phyloP scores from a whole-genome alignment of 1,140 invertebrate genomes.

The Diorhabda elongata region DNA sequence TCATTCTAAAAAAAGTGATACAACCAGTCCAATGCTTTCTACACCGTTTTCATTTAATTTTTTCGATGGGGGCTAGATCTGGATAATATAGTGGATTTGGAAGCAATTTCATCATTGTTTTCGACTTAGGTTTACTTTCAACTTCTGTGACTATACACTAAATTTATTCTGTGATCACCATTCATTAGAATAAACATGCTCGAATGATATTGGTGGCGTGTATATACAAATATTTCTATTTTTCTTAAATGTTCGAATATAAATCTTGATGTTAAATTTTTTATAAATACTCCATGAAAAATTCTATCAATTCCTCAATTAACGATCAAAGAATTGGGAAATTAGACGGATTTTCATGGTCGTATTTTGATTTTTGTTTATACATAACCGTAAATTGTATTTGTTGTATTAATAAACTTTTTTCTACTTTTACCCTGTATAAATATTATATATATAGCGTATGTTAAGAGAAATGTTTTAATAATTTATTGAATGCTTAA shows the following conservation, averaged over 20 bases:
- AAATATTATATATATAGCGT: conserved; percentile 25
- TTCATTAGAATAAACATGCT: conserved; percentile 23
- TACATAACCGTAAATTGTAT: conserved; percentile 9
- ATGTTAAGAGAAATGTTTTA: conserved; percentile 29
- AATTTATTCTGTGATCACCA: conserved; percentile 28
- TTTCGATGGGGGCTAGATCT: too few species aligned
- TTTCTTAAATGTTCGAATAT: conserved; percentile 23
- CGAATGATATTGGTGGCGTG: conserved; percentile 27
- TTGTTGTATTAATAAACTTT: conserved; percentile 15
- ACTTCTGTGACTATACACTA: too few species aligned
- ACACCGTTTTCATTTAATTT: too few species aligned
- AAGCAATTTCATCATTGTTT: too few species aligned
- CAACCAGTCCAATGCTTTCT: too few species aligned
- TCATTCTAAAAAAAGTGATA: too few species aligned
- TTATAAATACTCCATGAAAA: not conserved
- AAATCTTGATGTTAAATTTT: conserved; percentile 26
- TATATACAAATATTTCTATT: conserved; percentile 27
- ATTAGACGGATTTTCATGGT: not conserved
- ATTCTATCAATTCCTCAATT: not conserved
- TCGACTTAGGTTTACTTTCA: too few species aligned
- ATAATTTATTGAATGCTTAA: conserved; percentile 31
- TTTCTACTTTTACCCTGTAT: conserved; percentile 23
- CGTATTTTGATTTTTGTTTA: conserved; percentile 12
- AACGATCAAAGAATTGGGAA: not conserved
- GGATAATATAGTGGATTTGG: too few species aligned